Conservation (phyloP, 2,888 invertebrate species). For the Tiphia femorata region DNA sequence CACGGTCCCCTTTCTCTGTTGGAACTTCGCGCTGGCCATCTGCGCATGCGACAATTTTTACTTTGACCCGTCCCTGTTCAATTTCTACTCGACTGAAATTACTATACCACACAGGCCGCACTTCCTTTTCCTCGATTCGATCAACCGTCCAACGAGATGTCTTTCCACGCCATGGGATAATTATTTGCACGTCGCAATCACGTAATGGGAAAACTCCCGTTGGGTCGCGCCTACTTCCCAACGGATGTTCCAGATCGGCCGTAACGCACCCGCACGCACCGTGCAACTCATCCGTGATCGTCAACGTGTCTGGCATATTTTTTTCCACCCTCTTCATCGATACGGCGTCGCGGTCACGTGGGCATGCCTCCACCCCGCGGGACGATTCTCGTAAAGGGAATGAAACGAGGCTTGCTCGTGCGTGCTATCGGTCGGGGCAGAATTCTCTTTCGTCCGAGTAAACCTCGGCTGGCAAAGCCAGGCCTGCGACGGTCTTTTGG, state of each 20-base stretch:
- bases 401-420: conserved; percentile 35
- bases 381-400: conserved; percentile 39
- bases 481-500: background rate
- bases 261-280: background rate
- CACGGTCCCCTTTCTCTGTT: too few species aligned
- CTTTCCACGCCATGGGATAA: conserved; percentile 24
- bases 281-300: conserved; percentile 16
- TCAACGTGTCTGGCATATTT: conserved; percentile 36
- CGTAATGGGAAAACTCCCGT: conserved; percentile 40
- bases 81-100: too few species aligned
- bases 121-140: too few species aligned
- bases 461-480: conserved; percentile 21
- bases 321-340: conserved; percentile 9
- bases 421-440: conserved; percentile 42
- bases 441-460: conserved; percentile 41
- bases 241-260: too few species aligned
- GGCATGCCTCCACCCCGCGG: conserved; percentile 12
- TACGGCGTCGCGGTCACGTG: conserved; percentile 4
- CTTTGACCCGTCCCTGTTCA: too few species aligned
- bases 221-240: background rate
- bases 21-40: too few species aligned
- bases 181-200: conserved; percentile 46
- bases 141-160: too few species aligned
- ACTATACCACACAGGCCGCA: too few species aligned
- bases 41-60: too few species aligned